These are phyloP conservation scores for Caenorhabditis virilis DNA, from an alignment of 2,888 invertebrate species.

Conservation along the genomic window DNA sequence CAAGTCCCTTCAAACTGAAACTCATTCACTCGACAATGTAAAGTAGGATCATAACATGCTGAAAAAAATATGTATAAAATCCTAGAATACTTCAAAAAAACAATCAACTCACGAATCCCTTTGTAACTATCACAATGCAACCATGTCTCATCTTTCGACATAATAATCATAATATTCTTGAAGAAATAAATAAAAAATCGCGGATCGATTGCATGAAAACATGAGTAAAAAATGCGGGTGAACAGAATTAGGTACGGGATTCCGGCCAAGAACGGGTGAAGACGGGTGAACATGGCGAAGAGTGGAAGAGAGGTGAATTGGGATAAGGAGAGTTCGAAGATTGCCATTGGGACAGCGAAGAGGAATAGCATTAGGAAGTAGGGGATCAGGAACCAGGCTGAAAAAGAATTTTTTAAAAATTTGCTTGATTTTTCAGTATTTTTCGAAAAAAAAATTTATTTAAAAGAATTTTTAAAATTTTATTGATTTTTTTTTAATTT, in stretches of 20 bases:
- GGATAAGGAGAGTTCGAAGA: slow-evolving; percentile 27
- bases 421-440: too few relatives aligned
- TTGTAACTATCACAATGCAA: too few relatives aligned
- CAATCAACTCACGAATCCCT: too few relatives aligned
- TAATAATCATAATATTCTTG: too few relatives aligned
- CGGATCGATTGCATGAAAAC: too few relatives aligned
- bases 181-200: too few relatives aligned
- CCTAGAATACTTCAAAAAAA: too few relatives aligned
- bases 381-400: slow-evolving; percentile 22
- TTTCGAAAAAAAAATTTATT: too few relatives aligned
- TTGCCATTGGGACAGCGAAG: slow-evolving; percentile 29
- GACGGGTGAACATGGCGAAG: slow-evolving; percentile 10
- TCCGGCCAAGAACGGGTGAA: slow-evolving; percentile 19
- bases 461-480: too few relatives aligned
- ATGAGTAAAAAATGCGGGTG: slow-evolving; percentile 18
- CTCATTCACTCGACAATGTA: slow-evolving; percentile 14
- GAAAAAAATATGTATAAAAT: too few relatives aligned
- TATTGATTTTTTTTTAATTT: too few relatives aligned
- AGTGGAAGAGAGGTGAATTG: slow-evolving; percentile 27
- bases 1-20: slow-evolving; percentile 11
- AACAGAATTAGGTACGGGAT: slow-evolving; percentile 13
- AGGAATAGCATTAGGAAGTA: slow-evolving; percentile 18
- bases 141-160: too few relatives aligned
- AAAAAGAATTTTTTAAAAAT: background rate
- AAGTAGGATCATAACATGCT: slow-evolving; percentile 17